These are phyloP conservation scores for Antheraea mylitta DNA, from an alignment of 1,140 invertebrate species.

Conservation along the genomic window DNA sequence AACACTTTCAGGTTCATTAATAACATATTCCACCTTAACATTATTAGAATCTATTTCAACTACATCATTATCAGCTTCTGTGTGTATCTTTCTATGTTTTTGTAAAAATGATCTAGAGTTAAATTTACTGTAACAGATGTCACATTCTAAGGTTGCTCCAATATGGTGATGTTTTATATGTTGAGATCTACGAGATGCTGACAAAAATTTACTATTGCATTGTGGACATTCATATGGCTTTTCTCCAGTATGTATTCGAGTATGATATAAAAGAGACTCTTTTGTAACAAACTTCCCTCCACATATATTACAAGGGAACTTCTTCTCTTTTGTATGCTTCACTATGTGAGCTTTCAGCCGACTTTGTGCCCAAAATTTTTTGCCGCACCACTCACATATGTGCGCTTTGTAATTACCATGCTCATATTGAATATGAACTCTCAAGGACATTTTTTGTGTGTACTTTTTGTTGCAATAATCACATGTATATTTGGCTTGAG, in stretches of 20 bases:
- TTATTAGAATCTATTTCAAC: not conserved
- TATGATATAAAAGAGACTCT: slow-evolving; percentile 66
- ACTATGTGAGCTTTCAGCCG: slow-evolving; percentile 65
- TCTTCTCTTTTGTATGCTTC: slow-evolving; percentile 72
- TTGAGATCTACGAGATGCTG: slow-evolving; percentile 53
- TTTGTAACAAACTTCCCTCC: slow-evolving; percentile 65
- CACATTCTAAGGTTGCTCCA: slow-evolving; percentile 40
- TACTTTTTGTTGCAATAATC: slow-evolving; percentile 69
- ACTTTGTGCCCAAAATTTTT: slow-evolving; percentile 61
- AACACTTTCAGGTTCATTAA: not conserved
- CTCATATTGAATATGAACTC: slow-evolving; percentile 67
- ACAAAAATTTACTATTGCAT: slow-evolving; percentile 54
- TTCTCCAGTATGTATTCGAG: slow-evolving; percentile 72
- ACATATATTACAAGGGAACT: slow-evolving; percentile 62
- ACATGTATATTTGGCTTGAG: slow-evolving; percentile 55
- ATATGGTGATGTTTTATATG: slow-evolving; percentile 54
- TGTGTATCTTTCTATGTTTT: slow-evolving; percentile 50
- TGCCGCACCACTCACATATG: slow-evolving; percentile 62
- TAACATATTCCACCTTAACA: too few relatives aligned
- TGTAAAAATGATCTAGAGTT: slow-evolving; percentile 39
- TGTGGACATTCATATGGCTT: slow-evolving; percentile 66
- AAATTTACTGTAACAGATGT: slow-evolving; percentile 48
- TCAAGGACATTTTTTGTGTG: slow-evolving; percentile 58
- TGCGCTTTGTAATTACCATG: slow-evolving; percentile 61
- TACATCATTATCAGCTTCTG: slow-evolving; percentile 5